A percentile compares a stretch with the other conserved stretches of the same genome.
These are phyloP conservation scores for Heliconius hortense DNA, from an alignment of 2,888 invertebrate species.

Conservation along the genomic window DNA sequence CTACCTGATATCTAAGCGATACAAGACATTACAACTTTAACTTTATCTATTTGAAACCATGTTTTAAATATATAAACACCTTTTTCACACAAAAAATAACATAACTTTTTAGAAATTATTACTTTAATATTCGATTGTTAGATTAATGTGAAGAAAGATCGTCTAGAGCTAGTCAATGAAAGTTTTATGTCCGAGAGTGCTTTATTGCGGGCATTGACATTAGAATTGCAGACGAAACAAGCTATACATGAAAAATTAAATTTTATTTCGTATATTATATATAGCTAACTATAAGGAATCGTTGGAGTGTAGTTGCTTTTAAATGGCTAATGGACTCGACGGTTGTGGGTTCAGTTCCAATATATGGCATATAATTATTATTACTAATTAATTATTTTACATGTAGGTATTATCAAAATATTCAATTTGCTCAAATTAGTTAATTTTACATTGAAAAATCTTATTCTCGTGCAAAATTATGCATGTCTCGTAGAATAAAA, in stretches of 20 bases:
- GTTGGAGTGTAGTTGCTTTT: no score
- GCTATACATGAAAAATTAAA: conserved; percentile 9
- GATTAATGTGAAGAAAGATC: conserved; percentile 11
- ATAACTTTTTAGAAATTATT: not conserved
- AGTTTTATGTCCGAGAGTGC: conserved; percentile 29
- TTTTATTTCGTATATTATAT: not conserved
- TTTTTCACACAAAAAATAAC: no score
- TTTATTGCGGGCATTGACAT: conserved; percentile 32
- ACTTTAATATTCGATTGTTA: conserved; percentile 14
- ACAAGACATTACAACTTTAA: no score
- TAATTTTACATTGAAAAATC: no score
- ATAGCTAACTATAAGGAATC: not conserved
- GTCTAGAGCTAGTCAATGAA: conserved; percentile 23
- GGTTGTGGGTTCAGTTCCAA: not conserved
- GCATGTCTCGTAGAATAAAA: not conserved
- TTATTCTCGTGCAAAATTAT: no score
- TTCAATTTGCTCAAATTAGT: no score
- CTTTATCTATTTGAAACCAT: no score
- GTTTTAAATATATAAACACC: no score
- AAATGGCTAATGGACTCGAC: not conserved
- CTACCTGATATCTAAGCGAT: no score
- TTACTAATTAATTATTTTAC: no score
- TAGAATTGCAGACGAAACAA: conserved; percentile 22
- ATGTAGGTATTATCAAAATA: no score
- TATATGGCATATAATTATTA: no score